Conservation (phyloP, 2,113 vertebrate genomes). For the Cynocephalus volans region DNA sequence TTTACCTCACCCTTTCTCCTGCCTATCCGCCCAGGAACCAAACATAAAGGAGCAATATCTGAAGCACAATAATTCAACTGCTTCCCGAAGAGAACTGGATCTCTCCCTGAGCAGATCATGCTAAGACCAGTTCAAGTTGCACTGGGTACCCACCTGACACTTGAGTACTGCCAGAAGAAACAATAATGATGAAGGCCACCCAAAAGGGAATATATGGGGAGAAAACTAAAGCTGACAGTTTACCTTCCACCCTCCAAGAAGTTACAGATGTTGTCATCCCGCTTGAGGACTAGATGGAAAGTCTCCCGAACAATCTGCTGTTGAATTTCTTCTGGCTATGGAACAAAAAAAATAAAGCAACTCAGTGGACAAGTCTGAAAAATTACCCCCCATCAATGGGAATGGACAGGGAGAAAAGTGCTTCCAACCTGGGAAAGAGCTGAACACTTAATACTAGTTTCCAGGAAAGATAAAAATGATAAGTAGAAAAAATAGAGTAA, state of each 20-base stretch:
- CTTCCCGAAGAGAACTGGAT: neutral
- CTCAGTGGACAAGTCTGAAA: neutral
- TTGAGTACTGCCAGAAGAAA: neutral
- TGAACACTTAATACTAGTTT: neutral
- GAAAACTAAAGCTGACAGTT: neutral
- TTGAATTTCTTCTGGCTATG: conserved; percentile 95
- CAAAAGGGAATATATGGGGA: neutral
- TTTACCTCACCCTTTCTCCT: neutral
- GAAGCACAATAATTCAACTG: neutral
- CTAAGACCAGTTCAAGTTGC: neutral
- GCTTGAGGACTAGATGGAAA: conserved; percentile 96
- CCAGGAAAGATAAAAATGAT: neutral
- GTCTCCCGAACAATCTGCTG: conserved; percentile 97
- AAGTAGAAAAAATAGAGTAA: neutral
- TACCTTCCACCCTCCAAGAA: conserved; percentile 97
- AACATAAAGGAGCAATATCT: neutral
- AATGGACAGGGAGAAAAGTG: neutral
- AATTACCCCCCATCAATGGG: neutral
- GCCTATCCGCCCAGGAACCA: neutral
- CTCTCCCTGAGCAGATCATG: neutral
- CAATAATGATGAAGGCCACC: neutral
- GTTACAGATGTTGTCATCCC: conserved; percentile 98
- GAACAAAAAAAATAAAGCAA: neutral
- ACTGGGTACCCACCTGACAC: neutral
- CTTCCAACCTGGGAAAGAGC: neutral